Percentiles rank a stretch among this genome's conserved stretches.
Conservation (phyloP, 2,113 vertebrate genomes). For the Tenrec ecaudatus region DNA sequence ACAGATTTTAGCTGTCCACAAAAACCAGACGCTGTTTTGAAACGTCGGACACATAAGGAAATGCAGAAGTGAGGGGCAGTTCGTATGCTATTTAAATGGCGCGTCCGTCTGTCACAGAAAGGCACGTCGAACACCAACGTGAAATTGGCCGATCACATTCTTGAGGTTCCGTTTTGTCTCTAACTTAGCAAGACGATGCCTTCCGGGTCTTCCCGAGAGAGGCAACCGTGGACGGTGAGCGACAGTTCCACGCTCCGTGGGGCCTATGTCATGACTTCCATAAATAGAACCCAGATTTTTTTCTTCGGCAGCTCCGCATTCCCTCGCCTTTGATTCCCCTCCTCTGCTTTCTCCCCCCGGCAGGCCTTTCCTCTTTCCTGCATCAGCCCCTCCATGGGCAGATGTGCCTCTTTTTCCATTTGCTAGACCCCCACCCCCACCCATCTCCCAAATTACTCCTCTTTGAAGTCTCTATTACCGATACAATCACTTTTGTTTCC, state of each 20-base stretch:
- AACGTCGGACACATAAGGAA: neutral
- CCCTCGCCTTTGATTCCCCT: conserved; percentile 56
- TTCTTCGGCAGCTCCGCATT: neutral
- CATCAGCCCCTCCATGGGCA: conserved; percentile 12
- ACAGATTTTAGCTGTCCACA: neutral
- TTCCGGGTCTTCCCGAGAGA: neutral
- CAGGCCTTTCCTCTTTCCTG: conserved; percentile 42
- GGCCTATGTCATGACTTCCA: conserved; percentile 18
- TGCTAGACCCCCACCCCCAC: neutral
- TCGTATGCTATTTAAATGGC: conserved; percentile 7
- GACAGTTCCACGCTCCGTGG: conserved; percentile 10
- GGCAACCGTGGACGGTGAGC: conserved; percentile 45
- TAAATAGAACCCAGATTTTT: conserved; percentile 54
- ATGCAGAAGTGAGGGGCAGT: neutral
- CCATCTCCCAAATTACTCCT: conserved; percentile 52
- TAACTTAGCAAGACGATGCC: conserved; percentile 3
- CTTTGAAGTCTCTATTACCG: conserved; percentile 78
- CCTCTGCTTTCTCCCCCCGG: conserved; percentile 32
- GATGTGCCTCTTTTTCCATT: conserved; percentile 64
- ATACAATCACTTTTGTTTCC: conserved; percentile 73
- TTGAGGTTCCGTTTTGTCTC: conserved; percentile 40
- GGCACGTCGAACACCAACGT: conserved; percentile 28
- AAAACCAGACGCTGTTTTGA: neutral
- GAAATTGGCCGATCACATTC: neutral
- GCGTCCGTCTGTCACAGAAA: neutral